These are phyloP conservation scores for Heteromurus nitidus DNA, from an alignment of 2,888 invertebrate species.

Conservation along the genomic window DNA sequence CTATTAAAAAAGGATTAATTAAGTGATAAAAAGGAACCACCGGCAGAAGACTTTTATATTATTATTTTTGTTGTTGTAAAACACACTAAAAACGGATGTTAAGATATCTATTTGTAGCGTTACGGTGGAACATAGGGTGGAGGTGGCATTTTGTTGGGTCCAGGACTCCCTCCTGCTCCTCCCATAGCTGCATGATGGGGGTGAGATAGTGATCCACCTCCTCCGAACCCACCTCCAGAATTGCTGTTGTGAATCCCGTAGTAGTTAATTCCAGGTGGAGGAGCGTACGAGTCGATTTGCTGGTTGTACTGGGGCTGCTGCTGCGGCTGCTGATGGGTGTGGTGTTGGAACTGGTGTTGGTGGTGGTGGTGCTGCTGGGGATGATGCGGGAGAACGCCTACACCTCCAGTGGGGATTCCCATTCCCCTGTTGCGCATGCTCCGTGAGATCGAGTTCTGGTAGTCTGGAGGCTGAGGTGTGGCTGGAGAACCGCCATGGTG, in stretches of 20 bases:
- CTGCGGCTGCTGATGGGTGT: background rate
- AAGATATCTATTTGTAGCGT: slow-evolving; percentile 75
- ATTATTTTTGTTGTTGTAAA: too few relatives aligned
- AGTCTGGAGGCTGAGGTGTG: slow-evolving; percentile 24
- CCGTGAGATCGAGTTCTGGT: slow-evolving; percentile 32
- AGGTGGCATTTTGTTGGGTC: slow-evolving; percentile 89
- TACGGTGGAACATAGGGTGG: slow-evolving; percentile 98
- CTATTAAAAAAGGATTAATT: too few relatives aligned
- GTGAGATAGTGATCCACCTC: slow-evolving; percentile 9
- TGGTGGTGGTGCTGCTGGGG: background rate
- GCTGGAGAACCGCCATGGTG: background rate
- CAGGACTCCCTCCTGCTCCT: background rate
- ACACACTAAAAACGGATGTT: too few relatives aligned
- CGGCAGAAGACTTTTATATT: too few relatives aligned
- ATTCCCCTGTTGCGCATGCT: background rate
- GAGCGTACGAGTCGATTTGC: slow-evolving; percentile 30
- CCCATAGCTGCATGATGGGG: too few relatives aligned
- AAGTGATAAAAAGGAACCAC: too few relatives aligned
- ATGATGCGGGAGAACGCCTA: background rate
- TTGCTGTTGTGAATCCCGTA: slow-evolving; percentile 26
- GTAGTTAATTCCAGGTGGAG: slow-evolving; percentile 31
- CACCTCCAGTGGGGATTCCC: background rate
- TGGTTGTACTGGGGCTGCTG: background rate
- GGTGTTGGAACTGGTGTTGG: slow-evolving; percentile 2
- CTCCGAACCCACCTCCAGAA: slow-evolving; percentile 5